Evolutionary conservation across 1,140 invertebrate species (phyloP).

Genomic region (Condylostylus longicornis): DNA sequence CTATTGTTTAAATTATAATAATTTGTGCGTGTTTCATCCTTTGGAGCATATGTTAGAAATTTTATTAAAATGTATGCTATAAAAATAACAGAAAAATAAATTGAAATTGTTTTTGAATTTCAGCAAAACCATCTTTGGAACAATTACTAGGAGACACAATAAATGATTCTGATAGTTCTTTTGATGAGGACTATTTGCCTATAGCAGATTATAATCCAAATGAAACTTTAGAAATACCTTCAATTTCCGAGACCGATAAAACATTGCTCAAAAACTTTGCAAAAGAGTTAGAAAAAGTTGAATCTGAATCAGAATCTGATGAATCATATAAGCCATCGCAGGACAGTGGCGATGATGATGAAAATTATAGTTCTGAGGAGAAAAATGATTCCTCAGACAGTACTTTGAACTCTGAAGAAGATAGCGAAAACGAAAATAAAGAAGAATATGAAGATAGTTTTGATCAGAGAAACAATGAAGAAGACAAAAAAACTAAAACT

Average conservation of each 20-base stretch:
- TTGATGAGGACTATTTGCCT: constrained; percentile 22
- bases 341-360: constrained; percentile 8
- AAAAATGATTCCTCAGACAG: constrained; percentile 4
- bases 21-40: constrained; percentile 3
- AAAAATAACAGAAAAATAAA: constrained; percentile 16
- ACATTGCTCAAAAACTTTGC: no score
- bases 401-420: constrained; percentile 3
- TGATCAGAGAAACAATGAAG: constrained; percentile 9
- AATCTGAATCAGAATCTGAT: constrained; percentile 1
- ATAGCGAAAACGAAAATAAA: constrained; percentile 3
- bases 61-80: constrained; percentile 15
- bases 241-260: no score
- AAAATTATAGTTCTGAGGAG: neutral
- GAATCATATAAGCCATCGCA: neutral
- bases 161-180: constrained; percentile 19
- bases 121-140: no score
- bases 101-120: constrained; percentile 1
- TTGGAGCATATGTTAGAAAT: constrained; percentile 8
- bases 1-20: no score
- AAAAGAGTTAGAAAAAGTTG: constrained; percentile 7
- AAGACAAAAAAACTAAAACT: constrained; percentile 10
- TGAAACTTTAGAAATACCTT: neutral
- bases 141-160: constrained; percentile 24
- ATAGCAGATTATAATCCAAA: constrained; percentile 8
- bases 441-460: constrained; percentile 4